These are phyloP conservation scores for Bombus confusus DNA, from an alignment of 1,140 invertebrate genomes.

Conservation along the genomic window DNA sequence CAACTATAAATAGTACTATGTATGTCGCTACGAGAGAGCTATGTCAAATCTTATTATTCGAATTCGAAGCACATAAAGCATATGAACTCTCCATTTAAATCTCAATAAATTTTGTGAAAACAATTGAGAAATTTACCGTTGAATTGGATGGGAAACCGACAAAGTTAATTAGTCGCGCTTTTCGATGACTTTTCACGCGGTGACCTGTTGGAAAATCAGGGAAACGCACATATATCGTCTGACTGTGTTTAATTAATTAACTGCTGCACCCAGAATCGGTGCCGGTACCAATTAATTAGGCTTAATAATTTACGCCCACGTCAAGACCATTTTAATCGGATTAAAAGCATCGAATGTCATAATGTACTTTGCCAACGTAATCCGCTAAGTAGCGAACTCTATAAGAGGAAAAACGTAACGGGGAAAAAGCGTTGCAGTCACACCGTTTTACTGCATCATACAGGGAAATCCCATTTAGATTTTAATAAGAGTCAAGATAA, in stretches of 20 bases:
- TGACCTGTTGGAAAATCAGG: background rate
- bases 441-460: background rate
- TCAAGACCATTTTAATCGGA: conserved; percentile 55
- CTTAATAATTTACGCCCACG: conserved; percentile 34
- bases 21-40: too few relatives aligned
- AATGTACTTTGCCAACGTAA: conserved; percentile 29
- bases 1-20: too few relatives aligned
- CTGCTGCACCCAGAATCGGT: background rate
- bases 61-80: too few relatives aligned
- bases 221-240: background rate
- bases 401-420: background rate
- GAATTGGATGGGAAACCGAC: background rate
- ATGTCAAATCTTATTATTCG: too few relatives aligned
- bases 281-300: conserved; percentile 50
- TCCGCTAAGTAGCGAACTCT: conserved; percentile 44
- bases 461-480: background rate
- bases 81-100: too few relatives aligned
- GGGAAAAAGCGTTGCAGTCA: background rate
- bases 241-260: conserved; percentile 44
- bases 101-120: background rate
- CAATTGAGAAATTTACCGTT: background rate
- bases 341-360: conserved; percentile 54
- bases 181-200: background rate
- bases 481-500: background rate
- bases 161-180: background rate